Conservation (phyloP, 2,113 vertebrate genomes). For the Ochotona princeps region DNA sequence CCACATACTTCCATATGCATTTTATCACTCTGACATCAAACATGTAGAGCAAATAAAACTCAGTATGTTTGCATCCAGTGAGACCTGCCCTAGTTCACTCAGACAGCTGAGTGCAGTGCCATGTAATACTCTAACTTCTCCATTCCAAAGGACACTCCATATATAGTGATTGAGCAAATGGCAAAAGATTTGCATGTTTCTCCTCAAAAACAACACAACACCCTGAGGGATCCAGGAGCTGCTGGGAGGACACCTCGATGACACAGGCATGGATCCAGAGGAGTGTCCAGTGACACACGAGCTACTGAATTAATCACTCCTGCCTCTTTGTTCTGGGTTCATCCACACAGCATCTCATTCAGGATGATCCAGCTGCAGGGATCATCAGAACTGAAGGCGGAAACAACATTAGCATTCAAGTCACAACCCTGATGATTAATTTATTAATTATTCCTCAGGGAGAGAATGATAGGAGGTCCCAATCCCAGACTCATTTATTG, state of each 20-base stretch:
- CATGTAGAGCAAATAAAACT: no score
- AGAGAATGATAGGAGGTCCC: background rate
- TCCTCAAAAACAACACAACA: background rate
- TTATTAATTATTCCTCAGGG: no score
- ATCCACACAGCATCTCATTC: background rate
- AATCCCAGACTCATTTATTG: background rate
- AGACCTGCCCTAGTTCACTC: no score
- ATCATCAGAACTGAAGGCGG: background rate
- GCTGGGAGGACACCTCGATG: background rate
- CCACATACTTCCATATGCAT: no score
- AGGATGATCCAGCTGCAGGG: background rate
- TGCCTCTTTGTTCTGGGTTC: background rate
- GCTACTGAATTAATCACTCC: background rate
- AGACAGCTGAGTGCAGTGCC: no score
- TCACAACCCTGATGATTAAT: background rate
- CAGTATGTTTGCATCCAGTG: no score
- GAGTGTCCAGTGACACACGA: background rate
- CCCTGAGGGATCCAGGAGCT: background rate
- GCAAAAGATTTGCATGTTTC: no score
- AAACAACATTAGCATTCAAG: background rate
- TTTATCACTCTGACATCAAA: no score
- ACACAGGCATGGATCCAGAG: background rate
- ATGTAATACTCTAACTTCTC: no score
- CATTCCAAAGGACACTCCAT: no score
- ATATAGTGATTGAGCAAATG: no score